Base-by-base conservation (phyloP, 2,888 invertebrate genomes). In the Cephus pygmeus region DNA sequence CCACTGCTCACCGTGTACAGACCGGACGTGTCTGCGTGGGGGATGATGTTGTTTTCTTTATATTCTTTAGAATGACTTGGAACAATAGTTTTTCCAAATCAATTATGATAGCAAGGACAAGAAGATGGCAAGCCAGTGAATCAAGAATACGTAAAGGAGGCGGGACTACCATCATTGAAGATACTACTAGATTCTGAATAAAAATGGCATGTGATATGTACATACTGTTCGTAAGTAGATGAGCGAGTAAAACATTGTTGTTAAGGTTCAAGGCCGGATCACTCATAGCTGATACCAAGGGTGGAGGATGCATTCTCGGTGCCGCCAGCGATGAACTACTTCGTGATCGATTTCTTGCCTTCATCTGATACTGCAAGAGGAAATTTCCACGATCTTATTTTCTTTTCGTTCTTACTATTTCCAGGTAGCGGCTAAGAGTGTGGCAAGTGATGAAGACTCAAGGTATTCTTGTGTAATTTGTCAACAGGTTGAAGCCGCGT, bases 221-320 rank as follows among this genome's bases (percentile, higher is more conserved):
- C 94, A 92, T 90, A 95, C 95, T 95, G 90, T 93, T 94, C 75
- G 96, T 96, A 84, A 98, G 94, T 82, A 98, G 94, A 89, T 97
- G 97, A 74, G 97, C 97, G 80, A 98, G 93, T 90, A 96, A 93
- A 77, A 96, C 96, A 92, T 96, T 97, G 87, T 94, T 93, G 85
- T 94, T 93, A 83, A 94, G 84, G 85, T 92, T 92, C 82, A 96
- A 92, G 85, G 95, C 93, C 75, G 96, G 96, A 92, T 97, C 96
- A 90, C 96, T 96, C 79, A 94, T 94, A 73, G 96, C 95, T 85
- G 95, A 94, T 85, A 94, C 94, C 84, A 96, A 93, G 81, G 96
- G 96, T 79, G 94, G 93, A 33, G 93, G 93, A 83, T 93, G 90
- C 83, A 92, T 91, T 76, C 92, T 89, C 71, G 92, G 91, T 79